Base-by-base conservation (phyloP, 2,113 vertebrate genomes). In the Perca fluviatilis region DNA sequence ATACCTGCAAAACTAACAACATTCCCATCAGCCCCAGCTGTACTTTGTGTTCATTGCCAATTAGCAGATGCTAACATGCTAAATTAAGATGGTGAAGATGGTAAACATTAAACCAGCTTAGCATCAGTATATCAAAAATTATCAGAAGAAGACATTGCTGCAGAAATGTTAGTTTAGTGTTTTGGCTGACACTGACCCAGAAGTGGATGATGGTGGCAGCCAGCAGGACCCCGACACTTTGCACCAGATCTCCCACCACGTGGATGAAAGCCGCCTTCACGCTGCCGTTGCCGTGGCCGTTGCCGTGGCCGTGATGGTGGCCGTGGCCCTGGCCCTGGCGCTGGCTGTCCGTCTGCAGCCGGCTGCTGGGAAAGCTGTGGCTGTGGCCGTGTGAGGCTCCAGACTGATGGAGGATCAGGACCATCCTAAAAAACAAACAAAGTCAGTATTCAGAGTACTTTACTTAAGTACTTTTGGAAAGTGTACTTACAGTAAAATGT, bases 211-310 rank as follows among this genome's bases (percentile, higher is more conserved):
- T 33, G 74, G 86, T 94, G 76, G 97, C 97, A 0, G 97, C 96
- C 14, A 97, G n/a, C 75, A 98, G 91, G 78, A 99, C 95, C 0
- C 97, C 96, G 0, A 97, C 0, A 7, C 98, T 99, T 89, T 99
- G 97, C 86, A 99, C 88, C 85, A 99, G 93, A 83, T 99, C 97
- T 56, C 98, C 97, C 61, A 98, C 74, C 0, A 97, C 95, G 0
- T 98, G 97, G 80, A 98, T 77, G 25, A 99, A 98, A 36, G 97
- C 98, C 0, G 97, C 98, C 0, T 94, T 95, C 78, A 98, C 97
- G 0, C 97, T 98, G 74, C 97, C 84, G 15, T 94, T 95, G 86
- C 74, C 83, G 80, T 93, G 90, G 50, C 85, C 69, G 74, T 61
- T 88, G 46, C 86, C 72, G 65, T 49, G 79, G n/a, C 91, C n/a